Base-by-base conservation (phyloP, 2,797 vertebrate species). In the Mycteria americana region DNA sequence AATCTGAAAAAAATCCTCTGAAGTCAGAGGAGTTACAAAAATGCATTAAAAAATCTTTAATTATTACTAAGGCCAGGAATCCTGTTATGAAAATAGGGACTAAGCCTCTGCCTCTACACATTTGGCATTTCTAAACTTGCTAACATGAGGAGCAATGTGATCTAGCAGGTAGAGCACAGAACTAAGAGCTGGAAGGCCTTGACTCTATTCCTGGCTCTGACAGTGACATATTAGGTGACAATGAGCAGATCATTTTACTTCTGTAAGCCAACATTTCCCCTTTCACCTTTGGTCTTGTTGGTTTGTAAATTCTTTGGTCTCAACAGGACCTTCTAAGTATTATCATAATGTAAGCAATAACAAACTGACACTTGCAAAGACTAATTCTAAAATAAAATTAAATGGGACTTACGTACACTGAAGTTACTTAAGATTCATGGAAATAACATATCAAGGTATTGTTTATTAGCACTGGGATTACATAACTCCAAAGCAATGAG, bases 141-240 rank as follows among this genome's bases (percentile, higher is more conserved):
- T 67, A 59, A 85, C 23, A 7, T 17, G 50, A 81, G 62, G 25
- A 92, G 54, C 79, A 86, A 73, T 17, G 31, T 48, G 43, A 62
- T 75, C 53, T 50, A 89, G 17, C 10, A 57, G 68, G 28, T 54
- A 94, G 31, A 72, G 30, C 57, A 79, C 33, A 65, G 54, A 76
- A 76, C 67, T 45, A 73, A 89, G 69, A 86, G 68, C 53, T 53
- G 57, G 25, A 39, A 81, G 43, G 69, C 27, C 45, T 84, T 41
- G 23, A 72, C 39, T 80, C 31, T 75, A 3, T 72, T 87, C 56
- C 43, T 88, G 76, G 39, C 59, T 94, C 54, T 70, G 78, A 87
- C 78, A 89, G 62, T 89, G 62, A 92, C 37, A 14, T 79, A 93
- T 54, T 69, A 89, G n/a, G 68, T 96, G 87, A 91, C 88, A 91